Percentiles rank a stretch among this genome's conserved stretches.
Conservation (phyloP, 2,888 invertebrate genomes). For the Microctonus hyperodae region DNA sequence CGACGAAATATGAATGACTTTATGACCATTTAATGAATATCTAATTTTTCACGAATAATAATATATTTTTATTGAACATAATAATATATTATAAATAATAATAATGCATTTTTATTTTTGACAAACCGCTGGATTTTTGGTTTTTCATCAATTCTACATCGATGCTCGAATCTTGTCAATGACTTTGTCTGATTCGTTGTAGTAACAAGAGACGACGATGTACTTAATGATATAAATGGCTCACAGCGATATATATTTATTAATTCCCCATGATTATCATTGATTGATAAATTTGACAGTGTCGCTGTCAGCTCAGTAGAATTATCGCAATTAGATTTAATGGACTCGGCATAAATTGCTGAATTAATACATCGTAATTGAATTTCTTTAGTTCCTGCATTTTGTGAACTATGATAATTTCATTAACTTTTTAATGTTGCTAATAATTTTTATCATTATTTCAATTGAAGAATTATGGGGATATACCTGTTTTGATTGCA, state of each 20-base stretch:
- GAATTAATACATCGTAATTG: conserved; percentile 67
- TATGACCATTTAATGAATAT: conserved; percentile 44
- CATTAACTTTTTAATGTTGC: not conserved
- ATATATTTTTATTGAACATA: not conserved
- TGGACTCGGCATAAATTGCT: conserved; percentile 69
- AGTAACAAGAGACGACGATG: conserved; percentile 31
- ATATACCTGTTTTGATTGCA: conserved; percentile 31
- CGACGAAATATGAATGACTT: conserved; percentile 45
- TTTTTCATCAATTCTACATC: conserved; percentile 41
- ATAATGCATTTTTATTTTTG: not conserved
- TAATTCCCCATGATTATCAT: conserved; percentile 34
- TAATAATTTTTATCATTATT: not conserved
- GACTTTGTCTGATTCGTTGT: conserved; percentile 38
- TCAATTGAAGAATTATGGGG: not conserved
- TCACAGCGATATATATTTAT: conserved; percentile 49
- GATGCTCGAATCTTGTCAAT: conserved; percentile 37
- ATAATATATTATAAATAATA: not conserved
- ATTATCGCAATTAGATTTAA: conserved; percentile 59
- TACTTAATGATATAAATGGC: conserved; percentile 38
- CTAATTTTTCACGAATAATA: conserved; percentile 32
- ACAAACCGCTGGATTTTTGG: conserved; percentile 41
- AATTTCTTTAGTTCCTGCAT: conserved; percentile 21
- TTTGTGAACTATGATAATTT: not conserved
- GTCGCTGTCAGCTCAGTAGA: conserved; percentile 11
- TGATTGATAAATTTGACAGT: conserved; percentile 20